Percentiles rank a stretch among this genome's conserved stretches.
phyloP scores from a whole-genome alignment of 2,888 invertebrate species.

The Tyria jacobaeae region DNA sequence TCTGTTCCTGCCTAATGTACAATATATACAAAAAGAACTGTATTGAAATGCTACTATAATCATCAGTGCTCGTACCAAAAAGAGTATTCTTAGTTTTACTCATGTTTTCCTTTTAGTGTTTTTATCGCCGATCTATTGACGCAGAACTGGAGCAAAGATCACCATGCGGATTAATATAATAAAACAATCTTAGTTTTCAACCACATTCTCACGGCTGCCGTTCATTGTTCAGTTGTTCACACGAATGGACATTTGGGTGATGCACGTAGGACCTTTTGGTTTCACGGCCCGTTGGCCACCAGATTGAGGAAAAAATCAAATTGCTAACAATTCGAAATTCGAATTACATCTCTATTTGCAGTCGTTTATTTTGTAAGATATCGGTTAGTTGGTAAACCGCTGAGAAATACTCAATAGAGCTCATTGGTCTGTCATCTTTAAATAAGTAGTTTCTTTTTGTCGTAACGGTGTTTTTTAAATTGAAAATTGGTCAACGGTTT shows the following conservation, averaged over 20 bases:
- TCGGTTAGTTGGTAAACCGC: slow-evolving; percentile 52
- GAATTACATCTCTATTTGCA: slow-evolving; percentile 51
- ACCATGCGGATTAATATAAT: slow-evolving; percentile 34
- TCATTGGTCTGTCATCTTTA: slow-evolving; percentile 38
- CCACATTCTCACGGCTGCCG: slow-evolving; percentile 77
- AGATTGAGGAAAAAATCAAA: slow-evolving; percentile 53
- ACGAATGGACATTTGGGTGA: slow-evolving; percentile 69
- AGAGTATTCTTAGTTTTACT: background rate
- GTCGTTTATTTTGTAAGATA: slow-evolving; percentile 53
- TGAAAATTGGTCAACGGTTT: slow-evolving; percentile 28
- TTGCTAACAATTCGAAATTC: slow-evolving; percentile 44
- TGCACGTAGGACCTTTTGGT: slow-evolving; percentile 74
- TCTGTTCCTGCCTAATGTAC: background rate
- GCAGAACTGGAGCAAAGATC: slow-evolving; percentile 8
- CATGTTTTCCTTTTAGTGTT: background rate
- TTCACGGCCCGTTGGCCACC: slow-evolving; percentile 77
- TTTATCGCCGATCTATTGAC: background rate
- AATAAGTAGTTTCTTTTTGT: slow-evolving; percentile 26
- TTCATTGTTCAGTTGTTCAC: slow-evolving; percentile 68
- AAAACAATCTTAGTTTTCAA: slow-evolving; percentile 54
- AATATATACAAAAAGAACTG: background rate
- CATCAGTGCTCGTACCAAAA: too few relatives aligned
- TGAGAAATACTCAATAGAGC: slow-evolving; percentile 50
- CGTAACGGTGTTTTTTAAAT: slow-evolving; percentile 40
- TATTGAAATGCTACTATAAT: background rate